Base-by-base conservation (phyloP, 2,113 vertebrate species). In the Mesitornis unicolor region DNA sequence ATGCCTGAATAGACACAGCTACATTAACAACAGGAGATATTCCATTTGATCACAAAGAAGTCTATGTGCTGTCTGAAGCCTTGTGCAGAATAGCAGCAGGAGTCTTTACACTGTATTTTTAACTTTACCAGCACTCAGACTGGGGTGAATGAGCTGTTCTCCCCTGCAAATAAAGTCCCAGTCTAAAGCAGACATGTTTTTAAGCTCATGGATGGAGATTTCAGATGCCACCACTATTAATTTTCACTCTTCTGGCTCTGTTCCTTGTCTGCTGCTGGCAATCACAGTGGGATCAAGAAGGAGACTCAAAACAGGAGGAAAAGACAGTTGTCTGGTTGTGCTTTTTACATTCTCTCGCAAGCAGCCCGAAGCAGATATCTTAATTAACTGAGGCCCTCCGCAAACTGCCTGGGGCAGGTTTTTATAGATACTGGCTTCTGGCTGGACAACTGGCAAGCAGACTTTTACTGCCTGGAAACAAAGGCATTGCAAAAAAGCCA, bases 181-280 rank as follows among this genome's bases (percentile, higher is more conserved):
- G 11, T 67, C n/a, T 68, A 84, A 89, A 88, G 36, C 42, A 84
- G 45, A 60, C 76, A 48, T 75, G 48, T 84, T 94, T 90, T 95
- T 87, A 71, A 93, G 51, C 86, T 94, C 90, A 90, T 0, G 35
- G 51, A 90, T 82, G 83, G 76, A 83, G 86, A 88, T 90, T 95
- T 95, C 89, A 94, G 94, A 93, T 89, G 81, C 56, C 38, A 67
- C 40, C 17, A n/a, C 79, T 93, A 93, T 91, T 90, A 95, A 96
- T 93, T 91, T 93, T 96, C 96, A 93, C 85, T 95, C 83, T 90
- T 88, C 92, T 95, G 96, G 93, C 96, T 95, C 76, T 67, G 86
- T 93, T 96, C 56, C 92, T 94, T 94, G 40, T 88, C 92, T 88
- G 80, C 93, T 95, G 88, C 93, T 96, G 95, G 90, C 93, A 94